Evolutionary conservation across 2,113 vertebrate species (phyloP).

Genomic region (Equus przewalskii): DNA sequence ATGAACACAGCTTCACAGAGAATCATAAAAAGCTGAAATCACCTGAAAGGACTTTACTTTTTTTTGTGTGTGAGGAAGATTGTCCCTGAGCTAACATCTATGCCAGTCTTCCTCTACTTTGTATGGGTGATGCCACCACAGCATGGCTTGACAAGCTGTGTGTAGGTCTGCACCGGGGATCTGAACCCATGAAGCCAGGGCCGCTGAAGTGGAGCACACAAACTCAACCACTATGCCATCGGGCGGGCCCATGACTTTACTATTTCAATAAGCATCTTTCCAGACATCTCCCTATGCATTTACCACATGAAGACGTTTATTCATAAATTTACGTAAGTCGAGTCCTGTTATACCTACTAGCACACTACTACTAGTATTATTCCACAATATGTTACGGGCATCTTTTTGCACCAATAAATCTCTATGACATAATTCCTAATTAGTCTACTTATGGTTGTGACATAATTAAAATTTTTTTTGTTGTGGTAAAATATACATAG

Average conservation of each 20-base stretch:
- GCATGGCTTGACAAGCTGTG: too few relatives aligned
- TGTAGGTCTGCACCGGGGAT: too few relatives aligned
- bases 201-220: too few relatives aligned
- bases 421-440: neutral
- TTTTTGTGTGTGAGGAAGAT: too few relatives aligned
- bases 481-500: neutral
- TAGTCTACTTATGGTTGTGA: neutral
- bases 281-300: constrained; percentile 3
- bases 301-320: neutral
- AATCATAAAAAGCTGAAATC: constrained; percentile 27
- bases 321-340: neutral
- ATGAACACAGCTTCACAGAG: neutral
- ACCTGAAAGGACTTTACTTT: neutral
- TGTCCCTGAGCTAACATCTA: too few relatives aligned
- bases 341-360: neutral
- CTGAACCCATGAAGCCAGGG: too few relatives aligned
- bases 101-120: too few relatives aligned
- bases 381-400: neutral
- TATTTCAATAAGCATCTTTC: constrained; percentile 47
- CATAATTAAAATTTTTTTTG: neutral
- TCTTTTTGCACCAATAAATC: neutral
- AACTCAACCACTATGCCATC: too few relatives aligned
- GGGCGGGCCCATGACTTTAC: neutral
- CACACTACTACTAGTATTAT: neutral
- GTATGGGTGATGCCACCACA: too few relatives aligned